Conservation (phyloP, 2,888 invertebrate genomes). For the Eristalinus sepulchralis region DNA sequence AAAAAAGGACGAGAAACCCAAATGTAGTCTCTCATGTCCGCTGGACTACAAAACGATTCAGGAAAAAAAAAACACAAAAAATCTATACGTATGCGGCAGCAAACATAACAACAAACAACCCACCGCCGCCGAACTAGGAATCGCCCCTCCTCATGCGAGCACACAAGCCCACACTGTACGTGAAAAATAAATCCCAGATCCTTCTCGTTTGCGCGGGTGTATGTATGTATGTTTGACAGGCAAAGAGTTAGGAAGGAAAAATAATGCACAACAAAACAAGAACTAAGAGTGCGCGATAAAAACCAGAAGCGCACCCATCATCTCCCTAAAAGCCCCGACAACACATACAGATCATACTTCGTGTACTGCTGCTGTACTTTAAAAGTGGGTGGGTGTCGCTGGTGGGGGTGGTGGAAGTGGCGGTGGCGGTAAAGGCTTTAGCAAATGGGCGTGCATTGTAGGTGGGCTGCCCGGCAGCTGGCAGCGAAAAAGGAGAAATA, state of each 20-base stretch:
- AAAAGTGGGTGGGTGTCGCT: not conserved
- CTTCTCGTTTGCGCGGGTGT: not conserved
- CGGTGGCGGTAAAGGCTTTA: not conserved
- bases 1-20: not conserved
- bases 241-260: conserved; percentile 38
- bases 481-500: conserved; percentile 20
- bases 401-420: not conserved
- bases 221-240: conserved; percentile 1
- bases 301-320: conserved; percentile 69
- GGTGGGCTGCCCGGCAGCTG: conserved; percentile 11
- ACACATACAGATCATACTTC: conserved; percentile 62
- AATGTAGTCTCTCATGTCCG: conserved; percentile 48
- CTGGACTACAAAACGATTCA: conserved; percentile 25
- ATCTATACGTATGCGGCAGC: conserved; percentile 4
- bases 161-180: not conserved
- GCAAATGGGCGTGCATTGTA: not conserved
- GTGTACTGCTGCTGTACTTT: conserved; percentile 20
- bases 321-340: conserved; percentile 60
- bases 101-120: conserved; percentile 22
- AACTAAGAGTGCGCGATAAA: conserved; percentile 56
- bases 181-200: not conserved
- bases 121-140: not conserved
- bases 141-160: not conserved
- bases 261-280: conserved; percentile 18
- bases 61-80: not conserved